Evolutionary conservation across 2,113 vertebrate species (phyloP), one percentile per base, ranked within the genome.

Genomic region (Nymphicus hollandicus): DNA sequence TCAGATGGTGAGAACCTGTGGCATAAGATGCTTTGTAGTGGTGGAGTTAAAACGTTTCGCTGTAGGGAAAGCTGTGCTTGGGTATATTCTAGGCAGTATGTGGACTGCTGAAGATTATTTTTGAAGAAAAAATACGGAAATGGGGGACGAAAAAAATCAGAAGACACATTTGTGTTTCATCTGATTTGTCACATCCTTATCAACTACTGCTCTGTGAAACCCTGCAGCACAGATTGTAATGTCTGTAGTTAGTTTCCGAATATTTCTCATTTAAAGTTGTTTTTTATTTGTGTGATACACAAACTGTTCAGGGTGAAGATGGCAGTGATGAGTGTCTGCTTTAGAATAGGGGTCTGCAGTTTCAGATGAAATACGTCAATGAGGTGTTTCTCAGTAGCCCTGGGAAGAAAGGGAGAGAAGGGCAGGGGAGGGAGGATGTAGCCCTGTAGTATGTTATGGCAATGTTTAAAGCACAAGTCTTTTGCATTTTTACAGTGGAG

Each of bases 401-500:
- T n/a, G 7, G 41, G 23, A 5, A 15, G 35, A 43, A 74, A 71
- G 61, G 65, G 39, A 43, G 37, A 53, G 44, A 39, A 81, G 69
- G 58, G 65, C 81, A 53, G 69, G 35, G 71, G 23, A 85, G 71
- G 55, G 49, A 70, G 71, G 72, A 37, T 6, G 1, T 25, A 9
- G 47, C 66, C 88, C 88, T 86, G 60, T 14, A 1, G 9, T 16
- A 4, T 33, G 89, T 39, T 50, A 7, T 4, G 6, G 55, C 3
- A 1, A 23, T 43, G 27, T 43, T 88, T 25, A 81, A 94, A 93
- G 88, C 94, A 91, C 95, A 89, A 81, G 18, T 7, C 68, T 78
- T 85, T 13, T 20, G n/a, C 81, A 27, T 95, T 83, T 91, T 86
- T 52, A 79, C 72, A 22, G 65, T 41, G 70, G 70, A 81, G 55